phyloP scores from a whole-genome alignment of 2,888 invertebrate genomes.

The Malthinus seriepunctatus region DNA sequence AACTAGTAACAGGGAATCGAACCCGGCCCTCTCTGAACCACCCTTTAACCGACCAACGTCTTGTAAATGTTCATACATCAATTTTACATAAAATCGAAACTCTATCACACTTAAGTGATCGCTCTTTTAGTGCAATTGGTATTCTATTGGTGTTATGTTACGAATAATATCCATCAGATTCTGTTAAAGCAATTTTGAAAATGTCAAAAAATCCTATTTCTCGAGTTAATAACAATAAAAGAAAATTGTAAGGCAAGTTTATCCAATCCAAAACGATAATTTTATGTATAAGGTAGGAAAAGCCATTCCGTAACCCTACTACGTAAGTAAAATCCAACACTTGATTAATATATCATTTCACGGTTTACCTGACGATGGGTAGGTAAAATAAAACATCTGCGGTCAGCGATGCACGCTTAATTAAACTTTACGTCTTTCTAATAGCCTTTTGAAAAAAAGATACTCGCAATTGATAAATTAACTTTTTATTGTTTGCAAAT shows the following conservation, averaged over 20 bases:
- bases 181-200: not conserved
- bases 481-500: not conserved
- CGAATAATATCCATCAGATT: too few relatives aligned
- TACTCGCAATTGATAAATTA: not conserved
- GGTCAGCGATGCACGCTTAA: slow-evolving; percentile 32
- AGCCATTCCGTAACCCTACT: not conserved
- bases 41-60: too few relatives aligned
- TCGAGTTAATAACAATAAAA: not conserved
- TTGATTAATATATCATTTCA: slow-evolving; percentile 1
- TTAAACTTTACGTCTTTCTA: slow-evolving; percentile 36
- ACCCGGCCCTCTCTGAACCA: too few relatives aligned
- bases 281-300: slow-evolving; percentile 16
- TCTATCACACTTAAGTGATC: too few relatives aligned
- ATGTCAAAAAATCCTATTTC: not conserved
- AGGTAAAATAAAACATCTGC: slow-evolving; percentile 29
- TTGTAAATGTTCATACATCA: too few relatives aligned
- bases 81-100: too few relatives aligned
- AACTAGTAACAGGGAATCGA: too few relatives aligned
- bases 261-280: slow-evolving; percentile 20
- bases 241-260: not conserved
- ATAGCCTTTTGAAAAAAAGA: slow-evolving; percentile 29
- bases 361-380: not conserved
- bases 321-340: slow-evolving; percentile 12
- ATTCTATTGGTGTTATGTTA: too few relatives aligned
- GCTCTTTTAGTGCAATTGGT: too few relatives aligned